A percentile compares a stretch with the other conserved stretches of the same genome.
Conservation (phyloP, 2,888 invertebrate species). For the Megamerina dolium region DNA sequence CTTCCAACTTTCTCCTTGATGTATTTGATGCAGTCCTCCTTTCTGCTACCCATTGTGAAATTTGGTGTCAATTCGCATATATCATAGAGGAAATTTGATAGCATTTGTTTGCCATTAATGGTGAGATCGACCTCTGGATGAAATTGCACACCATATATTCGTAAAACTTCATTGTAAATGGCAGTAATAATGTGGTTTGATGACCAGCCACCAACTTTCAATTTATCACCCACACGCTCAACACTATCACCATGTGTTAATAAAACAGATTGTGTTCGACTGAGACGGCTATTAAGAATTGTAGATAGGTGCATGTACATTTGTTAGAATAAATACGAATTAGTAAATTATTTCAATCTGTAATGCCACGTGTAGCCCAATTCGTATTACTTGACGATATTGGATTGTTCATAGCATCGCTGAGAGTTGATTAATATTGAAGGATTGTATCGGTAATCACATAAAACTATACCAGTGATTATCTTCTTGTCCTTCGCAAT, state of each 20-base stretch:
- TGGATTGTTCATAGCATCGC: conserved; percentile 42
- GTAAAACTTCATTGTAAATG: conserved; percentile 83
- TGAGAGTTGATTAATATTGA: conserved; percentile 32
- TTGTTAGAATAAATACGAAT: neutral
- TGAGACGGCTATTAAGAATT: conserved; percentile 84
- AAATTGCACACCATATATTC: conserved; percentile 95
- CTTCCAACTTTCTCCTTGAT: conserved; percentile 83
- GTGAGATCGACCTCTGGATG: conserved; percentile 98
- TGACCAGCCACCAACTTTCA: conserved; percentile 81
- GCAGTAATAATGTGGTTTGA: conserved; percentile 74
- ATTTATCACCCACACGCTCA: conserved; percentile 81
- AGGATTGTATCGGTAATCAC: conserved; percentile 46
- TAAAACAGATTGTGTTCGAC: conserved; percentile 81
- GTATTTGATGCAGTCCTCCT: conserved; percentile 85
- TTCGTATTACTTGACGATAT: conserved; percentile 31
- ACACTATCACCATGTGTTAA: conserved; percentile 97
- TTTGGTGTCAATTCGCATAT: conserved; percentile 79
- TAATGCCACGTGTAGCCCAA: conserved; percentile 46
- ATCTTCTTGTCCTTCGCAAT: conserved; percentile 38
- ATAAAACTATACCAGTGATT: conserved; percentile 25
- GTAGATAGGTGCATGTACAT: neutral
- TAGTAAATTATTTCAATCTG: no score
- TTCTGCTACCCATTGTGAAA: conserved; percentile 83
- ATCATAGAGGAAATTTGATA: conserved; percentile 91
- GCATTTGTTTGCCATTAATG: conserved; percentile 81